A percentile compares a stretch with the other conserved stretches of the same genome.
Conservation (phyloP, 2,113 vertebrate species). For the Leucosticte australis region DNA sequence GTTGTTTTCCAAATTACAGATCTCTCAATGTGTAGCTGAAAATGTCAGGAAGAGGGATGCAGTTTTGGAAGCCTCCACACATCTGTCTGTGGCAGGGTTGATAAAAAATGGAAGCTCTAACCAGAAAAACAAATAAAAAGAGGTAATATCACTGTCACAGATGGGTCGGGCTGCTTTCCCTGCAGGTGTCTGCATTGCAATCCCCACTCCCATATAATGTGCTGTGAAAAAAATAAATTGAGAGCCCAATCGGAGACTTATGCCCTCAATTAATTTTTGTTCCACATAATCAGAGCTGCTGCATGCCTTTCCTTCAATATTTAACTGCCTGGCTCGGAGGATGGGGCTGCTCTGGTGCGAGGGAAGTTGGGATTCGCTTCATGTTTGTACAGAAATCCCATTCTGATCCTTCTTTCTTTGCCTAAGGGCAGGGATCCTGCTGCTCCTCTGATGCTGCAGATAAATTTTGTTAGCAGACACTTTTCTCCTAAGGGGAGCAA, state of each 20-base stretch:
- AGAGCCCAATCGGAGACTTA: not conserved
- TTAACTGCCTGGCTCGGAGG: not conserved
- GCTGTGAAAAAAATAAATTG: conserved; percentile 48
- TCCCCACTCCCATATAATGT: not conserved
- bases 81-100: conserved; percentile 4
- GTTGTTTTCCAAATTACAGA: not conserved
- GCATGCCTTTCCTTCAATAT: conserved; percentile 32
- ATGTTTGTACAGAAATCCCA: conserved; percentile 18
- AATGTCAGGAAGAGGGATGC: not conserved
- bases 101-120: conserved; percentile 1
- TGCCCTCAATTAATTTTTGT: conserved; percentile 60
- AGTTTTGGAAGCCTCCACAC: not conserved
- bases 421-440: conserved; percentile 35
- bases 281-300: conserved; percentile 32
- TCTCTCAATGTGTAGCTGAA: not conserved
- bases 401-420: conserved; percentile 13
- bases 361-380: not conserved
- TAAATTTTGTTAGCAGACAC: conserved; percentile 30
- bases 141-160: not conserved
- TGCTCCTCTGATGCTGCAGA: conserved; percentile 22
- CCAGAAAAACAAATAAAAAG: conserved; percentile 14
- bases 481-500: conserved; percentile 6
- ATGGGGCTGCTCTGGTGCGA: not conserved
- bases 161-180: not conserved
- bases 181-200: conserved; percentile 12